Conservation (phyloP, 2,888 invertebrate species). For the Mesochorus sp. region DNA sequence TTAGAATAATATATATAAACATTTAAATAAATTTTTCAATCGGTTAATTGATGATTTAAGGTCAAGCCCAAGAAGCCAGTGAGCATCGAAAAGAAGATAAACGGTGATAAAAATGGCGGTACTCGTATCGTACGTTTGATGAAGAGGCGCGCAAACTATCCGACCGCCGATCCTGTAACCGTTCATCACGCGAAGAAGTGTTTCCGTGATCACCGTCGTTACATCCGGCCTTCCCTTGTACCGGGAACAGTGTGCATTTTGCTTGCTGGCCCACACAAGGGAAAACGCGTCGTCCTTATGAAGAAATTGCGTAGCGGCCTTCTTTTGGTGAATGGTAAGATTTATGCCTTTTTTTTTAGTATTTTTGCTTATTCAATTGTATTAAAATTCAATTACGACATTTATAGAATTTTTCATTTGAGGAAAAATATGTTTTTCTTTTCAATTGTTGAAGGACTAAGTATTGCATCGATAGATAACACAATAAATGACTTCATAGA, state of each 20-base stretch:
- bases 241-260: conserved; percentile 97
- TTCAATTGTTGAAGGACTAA: too few relatives aligned
- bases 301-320: conserved; percentile 94
- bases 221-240: conserved; percentile 89
- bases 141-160: conserved; percentile 90
- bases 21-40: too few relatives aligned
- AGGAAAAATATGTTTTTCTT: too few relatives aligned
- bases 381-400: too few relatives aligned
- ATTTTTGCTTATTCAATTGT: too few relatives aligned
- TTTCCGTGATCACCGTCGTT: conserved; percentile 91
- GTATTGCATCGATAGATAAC: too few relatives aligned
- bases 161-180: conserved; percentile 90
- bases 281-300: conserved; percentile 97
- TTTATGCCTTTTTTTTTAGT: too few relatives aligned
- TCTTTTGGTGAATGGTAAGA: conserved; percentile 93
- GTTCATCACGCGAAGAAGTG: conserved; percentile 89
- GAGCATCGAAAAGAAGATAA: conserved; percentile 92
- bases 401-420: too few relatives aligned
- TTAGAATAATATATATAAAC: too few relatives aligned
- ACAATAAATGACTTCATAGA: too few relatives aligned
- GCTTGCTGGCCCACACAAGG: conserved; percentile 97
- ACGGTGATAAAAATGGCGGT: conserved; percentile 98
- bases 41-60: conserved; percentile 60
- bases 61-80: conserved; percentile 88
- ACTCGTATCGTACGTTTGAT: conserved; percentile 91